Evolutionary conservation across 2,113 vertebrate genomes (phyloP).

Genomic region (Pelobates fuscus): DNA sequence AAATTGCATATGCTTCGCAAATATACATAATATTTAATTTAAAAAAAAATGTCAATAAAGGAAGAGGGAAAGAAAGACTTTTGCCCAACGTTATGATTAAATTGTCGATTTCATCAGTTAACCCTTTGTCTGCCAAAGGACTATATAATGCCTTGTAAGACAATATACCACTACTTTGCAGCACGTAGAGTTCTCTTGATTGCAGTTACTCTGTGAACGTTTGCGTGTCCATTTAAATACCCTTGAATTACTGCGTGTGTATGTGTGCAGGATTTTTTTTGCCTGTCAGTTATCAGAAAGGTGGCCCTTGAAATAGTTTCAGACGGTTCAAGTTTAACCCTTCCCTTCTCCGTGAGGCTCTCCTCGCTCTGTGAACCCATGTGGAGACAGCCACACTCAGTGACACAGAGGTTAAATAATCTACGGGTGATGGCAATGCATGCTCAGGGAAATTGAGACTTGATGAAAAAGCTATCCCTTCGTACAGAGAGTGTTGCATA

Average conservation of each 20-base stretch:
- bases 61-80: too few species aligned
- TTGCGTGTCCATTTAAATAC: not conserved
- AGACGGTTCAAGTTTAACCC: conserved; percentile 18
- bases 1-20: too few species aligned
- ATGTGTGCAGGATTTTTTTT: too few species aligned
- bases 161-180: too few species aligned
- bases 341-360: not conserved
- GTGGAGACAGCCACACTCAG: not conserved
- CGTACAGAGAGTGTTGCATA: conserved; percentile 14
- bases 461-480: conserved; percentile 23
- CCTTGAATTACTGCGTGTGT: not conserved
- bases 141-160: too few species aligned
- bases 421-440: not conserved
- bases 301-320: conserved; percentile 26
- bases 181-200: not conserved
- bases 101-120: too few species aligned
- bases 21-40: too few species aligned
- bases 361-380: not conserved
- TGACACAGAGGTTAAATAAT: conserved; percentile 20
- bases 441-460: conserved; percentile 17
- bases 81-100: too few species aligned
- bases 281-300: conserved; percentile 17
- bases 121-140: too few species aligned
- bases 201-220: not conserved
- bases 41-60: too few species aligned